Conservation (phyloP, 2,113 vertebrate species). For the Naja naja region DNA sequence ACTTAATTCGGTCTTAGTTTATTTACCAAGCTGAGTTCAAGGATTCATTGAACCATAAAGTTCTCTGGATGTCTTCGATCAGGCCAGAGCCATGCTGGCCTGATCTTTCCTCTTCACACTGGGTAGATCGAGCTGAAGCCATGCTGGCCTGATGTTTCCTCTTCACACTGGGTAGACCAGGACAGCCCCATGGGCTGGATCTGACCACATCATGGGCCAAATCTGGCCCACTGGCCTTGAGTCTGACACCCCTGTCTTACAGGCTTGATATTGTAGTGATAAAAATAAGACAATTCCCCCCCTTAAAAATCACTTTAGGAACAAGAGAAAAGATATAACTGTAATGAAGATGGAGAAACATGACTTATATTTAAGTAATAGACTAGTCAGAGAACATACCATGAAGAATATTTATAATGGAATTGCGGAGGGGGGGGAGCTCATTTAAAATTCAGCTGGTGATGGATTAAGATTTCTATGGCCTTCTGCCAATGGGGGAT, state of each 20-base stretch:
- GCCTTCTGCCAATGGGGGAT: conserved; percentile 40
- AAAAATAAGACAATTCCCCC: not conserved
- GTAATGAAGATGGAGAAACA: not conserved
- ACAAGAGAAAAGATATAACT: not conserved
- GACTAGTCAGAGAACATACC: not conserved
- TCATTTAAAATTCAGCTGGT: conserved; percentile 22
- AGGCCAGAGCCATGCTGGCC: too few species aligned
- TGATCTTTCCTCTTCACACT: too few species aligned
- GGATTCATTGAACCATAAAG: not conserved
- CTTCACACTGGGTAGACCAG: too few species aligned
- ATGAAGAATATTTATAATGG: not conserved
- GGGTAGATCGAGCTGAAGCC: too few species aligned
- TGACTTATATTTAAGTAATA: not conserved
- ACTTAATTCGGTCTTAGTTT: not conserved
- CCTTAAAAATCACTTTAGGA: not conserved
- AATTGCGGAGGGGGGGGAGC: not conserved
- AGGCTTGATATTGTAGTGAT: not conserved
- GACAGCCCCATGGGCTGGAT: too few species aligned
- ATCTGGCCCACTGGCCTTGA: too few species aligned
- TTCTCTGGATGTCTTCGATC: not conserved
- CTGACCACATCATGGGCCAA: too few species aligned
- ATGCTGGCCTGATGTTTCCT: too few species aligned
- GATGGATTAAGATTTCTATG: conserved; percentile 26
- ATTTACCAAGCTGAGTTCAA: not conserved
- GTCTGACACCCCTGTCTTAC: not conserved